Evolutionary conservation across 2,888 invertebrate species (phyloP).

Genomic region (Leptopterna dolabrata): DNA sequence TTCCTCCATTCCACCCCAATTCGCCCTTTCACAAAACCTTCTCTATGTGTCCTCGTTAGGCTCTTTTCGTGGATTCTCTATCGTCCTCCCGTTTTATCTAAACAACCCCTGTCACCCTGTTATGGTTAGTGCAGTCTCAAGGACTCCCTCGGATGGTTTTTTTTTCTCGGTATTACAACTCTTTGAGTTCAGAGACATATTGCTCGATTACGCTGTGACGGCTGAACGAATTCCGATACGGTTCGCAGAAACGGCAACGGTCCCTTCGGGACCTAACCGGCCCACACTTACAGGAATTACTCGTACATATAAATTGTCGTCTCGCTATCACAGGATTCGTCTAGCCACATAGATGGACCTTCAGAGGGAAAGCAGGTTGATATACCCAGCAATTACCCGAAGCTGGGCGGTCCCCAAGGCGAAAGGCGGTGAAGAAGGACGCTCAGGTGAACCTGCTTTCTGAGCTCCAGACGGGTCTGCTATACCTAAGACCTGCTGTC

Average conservation of each 20-base stretch:
- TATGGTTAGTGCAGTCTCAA: not conserved
- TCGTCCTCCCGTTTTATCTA: not conserved
- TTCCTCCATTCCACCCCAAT: constrained; percentile 14
- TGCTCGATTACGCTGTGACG: no score
- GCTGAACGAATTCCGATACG: no score
- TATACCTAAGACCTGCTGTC: not conserved
- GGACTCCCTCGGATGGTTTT: no score
- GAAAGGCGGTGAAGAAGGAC: not conserved
- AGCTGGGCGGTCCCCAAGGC: not conserved
- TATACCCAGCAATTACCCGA: not conserved
- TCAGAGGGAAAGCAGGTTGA: not conserved
- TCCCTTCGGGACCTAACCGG: no score
- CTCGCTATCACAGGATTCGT: not conserved
- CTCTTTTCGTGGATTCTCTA: not conserved
- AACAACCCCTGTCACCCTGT: not conserved
- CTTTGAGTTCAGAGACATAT: no score
- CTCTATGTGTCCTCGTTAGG: not conserved
- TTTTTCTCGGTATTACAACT: no score
- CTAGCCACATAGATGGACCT: not conserved
- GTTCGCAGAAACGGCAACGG: no score
- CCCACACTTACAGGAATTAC: no score
- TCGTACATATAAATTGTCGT: no score
- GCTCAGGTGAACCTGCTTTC: not conserved
- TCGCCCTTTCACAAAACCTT: not conserved
- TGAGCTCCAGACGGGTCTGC: no score